Base-by-base conservation (phyloP, 1,140 invertebrate species). In the Drosophila sp. region DNA sequence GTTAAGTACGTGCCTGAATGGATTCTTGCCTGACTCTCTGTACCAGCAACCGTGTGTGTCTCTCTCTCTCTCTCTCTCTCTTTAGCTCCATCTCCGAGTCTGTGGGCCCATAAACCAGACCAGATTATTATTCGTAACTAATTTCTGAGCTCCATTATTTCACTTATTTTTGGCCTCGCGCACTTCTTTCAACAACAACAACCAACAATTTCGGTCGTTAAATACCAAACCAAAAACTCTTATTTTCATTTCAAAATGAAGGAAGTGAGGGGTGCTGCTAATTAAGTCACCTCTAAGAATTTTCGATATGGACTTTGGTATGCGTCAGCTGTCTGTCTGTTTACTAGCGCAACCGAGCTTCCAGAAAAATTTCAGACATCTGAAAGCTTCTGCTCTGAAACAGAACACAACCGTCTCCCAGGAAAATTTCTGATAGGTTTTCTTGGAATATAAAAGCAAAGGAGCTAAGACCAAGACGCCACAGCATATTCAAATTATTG, bases 91-190 rank as follows among this genome's bases (percentile, higher is more conserved):
- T 23, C 32, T 61, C 25, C 56, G 33, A 66, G 47, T 67, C 38
- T 72, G 29, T 40, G 47, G 29, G 68, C 58, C 67, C 67, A 74
- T 72, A 60, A 72, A 65, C 61, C 61, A 76, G 69, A 86, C 82
- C 82, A 85, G 82, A 86, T 85, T 86, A 86, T 78, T 79, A 81
- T 85, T 85, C 75, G 82, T 54, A 66, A 60, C 78, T 78, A 78
- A 85, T 86, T 86, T 80, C 70, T 50, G 44, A 47, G 44, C 23
- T 27, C 44, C 74, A 71, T 64, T 77, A 66, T 47, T 78, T 58
- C 50, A 78, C 63, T 78, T 77, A 78, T 78, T 78, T 78, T 78
- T 60, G 63, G 67, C 69, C 76, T 78, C 67, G 75, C 7, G 44
- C 62, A 77, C 60, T 70, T 60, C 58, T 64, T 70, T 66, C 17